Evolutionary conservation across 2,888 invertebrate species (phyloP).

Genomic region (Rotaria macrura): DNA sequence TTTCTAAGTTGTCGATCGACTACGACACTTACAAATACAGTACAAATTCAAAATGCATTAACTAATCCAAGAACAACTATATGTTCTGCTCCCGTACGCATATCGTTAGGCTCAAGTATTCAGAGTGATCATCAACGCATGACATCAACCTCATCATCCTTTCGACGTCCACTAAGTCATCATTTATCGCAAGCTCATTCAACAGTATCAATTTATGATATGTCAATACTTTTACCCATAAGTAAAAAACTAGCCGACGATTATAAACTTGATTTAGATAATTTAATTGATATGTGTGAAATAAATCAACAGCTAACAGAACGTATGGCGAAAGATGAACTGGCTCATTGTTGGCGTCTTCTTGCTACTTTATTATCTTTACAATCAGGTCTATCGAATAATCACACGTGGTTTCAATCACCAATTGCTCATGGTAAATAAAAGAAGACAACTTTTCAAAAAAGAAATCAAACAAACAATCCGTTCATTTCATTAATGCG

Average conservation of each 20-base stretch:
- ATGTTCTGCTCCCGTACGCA: not conserved
- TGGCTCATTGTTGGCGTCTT: not conserved
- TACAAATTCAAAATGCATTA: not conserved
- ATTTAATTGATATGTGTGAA: not conserved
- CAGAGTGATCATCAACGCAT: not conserved
- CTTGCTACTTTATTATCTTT: not conserved
- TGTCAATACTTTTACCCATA: not conserved
- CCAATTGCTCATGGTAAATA: not conserved
- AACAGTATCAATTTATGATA: not conserved
- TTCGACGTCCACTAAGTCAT: not conserved
- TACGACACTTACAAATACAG: not conserved
- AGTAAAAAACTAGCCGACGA: slow-evolving; percentile 13
- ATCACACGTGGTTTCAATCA: not conserved
- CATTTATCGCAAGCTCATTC: not conserved
- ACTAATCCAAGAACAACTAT: not conserved
- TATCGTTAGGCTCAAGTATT: not conserved
- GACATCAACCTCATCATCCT: not conserved
- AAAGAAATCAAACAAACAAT: too few species aligned
- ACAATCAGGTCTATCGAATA: not conserved
- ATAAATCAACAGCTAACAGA: not conserved
- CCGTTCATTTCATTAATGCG: too few species aligned
- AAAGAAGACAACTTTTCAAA: too few species aligned
- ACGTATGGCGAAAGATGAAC: not conserved
- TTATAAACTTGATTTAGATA: not conserved
- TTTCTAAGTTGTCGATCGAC: not conserved